Evolutionary conservation across 1,140 invertebrate species (phyloP), one percentile per base, ranked within the genome.

Genomic region (Lineus longissimus): DNA sequence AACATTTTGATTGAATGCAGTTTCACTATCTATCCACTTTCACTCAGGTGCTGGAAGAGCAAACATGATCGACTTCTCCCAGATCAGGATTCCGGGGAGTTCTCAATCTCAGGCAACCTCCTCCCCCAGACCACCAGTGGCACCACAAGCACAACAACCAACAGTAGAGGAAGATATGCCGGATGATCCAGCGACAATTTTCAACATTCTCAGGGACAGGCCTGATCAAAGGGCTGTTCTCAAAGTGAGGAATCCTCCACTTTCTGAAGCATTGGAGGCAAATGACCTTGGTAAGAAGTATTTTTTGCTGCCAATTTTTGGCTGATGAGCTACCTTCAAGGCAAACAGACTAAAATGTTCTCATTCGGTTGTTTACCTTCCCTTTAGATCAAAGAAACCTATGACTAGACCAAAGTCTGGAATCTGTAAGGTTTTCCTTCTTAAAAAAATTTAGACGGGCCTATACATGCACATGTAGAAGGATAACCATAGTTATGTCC

Each of bases 171-270:
- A 17, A 41, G 36, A 9, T 41, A 62, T 55, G 33, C 67, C 66
- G 70, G 91, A 95, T 78, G 92, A 97, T 81, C 94, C 94, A 22
- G 88, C 88, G n/a, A 86, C 90, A 66, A 90, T 97, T 47, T 84
- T 90, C 67, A 89, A 96, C 70, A 91, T 95, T 88, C 89, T 97
- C 64, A 77, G 95, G 25, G 88, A 89, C n/a, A 93, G 94, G 83
- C 94, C 94, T 0, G 91, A 96, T 78, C 92, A 96, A 74, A 74
- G 97, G 64, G 89, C 94, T 0, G 74, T 96, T 36, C 83, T 98
- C 0, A 93, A 94, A 78, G 93, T 97, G 76, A 94, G 97, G 72
- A 98, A 98, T 85, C 91, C 94, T 13, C 84, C 88, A 68, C 79
- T 98, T 41, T 94, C 95, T 19, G 94, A 96, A 80, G 94, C 95